A percentile compares a stretch with the other conserved stretches of the same genome.
Evolutionary conservation across 2,888 invertebrate species (phyloP).

Genomic region (Choreutis nemorana): DNA sequence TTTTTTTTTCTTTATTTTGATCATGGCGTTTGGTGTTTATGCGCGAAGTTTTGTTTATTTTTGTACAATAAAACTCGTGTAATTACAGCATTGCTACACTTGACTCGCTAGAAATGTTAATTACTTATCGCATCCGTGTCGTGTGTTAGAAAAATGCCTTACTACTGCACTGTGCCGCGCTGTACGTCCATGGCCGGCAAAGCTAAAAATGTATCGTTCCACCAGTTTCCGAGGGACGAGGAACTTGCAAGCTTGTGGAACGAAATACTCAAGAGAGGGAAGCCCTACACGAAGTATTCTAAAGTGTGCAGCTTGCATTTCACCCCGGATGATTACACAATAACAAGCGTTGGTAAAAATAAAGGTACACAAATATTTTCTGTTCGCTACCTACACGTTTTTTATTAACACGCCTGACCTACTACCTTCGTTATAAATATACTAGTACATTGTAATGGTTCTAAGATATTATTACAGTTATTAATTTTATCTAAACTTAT

Average conservation of each 20-base stretch:
- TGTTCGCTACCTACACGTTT: too few relatives aligned
- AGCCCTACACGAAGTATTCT: constrained; percentile 59
- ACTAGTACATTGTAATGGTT: too few relatives aligned
- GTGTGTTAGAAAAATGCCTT: constrained; percentile 46
- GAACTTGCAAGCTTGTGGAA: constrained; percentile 54
- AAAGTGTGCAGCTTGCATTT: constrained; percentile 62
- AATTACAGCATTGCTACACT: constrained; percentile 8
- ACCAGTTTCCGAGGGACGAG: constrained; percentile 53
- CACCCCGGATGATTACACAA: constrained; percentile 48
- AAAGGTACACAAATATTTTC: too few relatives aligned
- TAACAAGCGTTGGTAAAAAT: constrained; percentile 52
- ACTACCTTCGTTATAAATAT: too few relatives aligned
- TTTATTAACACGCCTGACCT: too few relatives aligned
- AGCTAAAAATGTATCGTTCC: constrained; percentile 57
- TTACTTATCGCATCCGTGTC: constrained; percentile 36
- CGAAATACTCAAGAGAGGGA: constrained; percentile 50
- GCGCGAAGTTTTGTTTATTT: constrained; percentile 54
- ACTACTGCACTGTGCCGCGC: constrained; percentile 59
- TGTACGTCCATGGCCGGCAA: constrained; percentile 62
- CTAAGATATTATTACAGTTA: too few relatives aligned
- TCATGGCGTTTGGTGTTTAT: constrained; percentile 52
- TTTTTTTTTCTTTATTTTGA: constrained; percentile 23
- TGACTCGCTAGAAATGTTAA: constrained; percentile 8
- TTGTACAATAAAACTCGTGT: constrained; percentile 16
- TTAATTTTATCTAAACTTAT: too few relatives aligned